Percentiles rank a stretch among this genome's conserved stretches.
Conservation (phyloP, 2,797 vertebrate species). For the Columba guinea region DNA sequence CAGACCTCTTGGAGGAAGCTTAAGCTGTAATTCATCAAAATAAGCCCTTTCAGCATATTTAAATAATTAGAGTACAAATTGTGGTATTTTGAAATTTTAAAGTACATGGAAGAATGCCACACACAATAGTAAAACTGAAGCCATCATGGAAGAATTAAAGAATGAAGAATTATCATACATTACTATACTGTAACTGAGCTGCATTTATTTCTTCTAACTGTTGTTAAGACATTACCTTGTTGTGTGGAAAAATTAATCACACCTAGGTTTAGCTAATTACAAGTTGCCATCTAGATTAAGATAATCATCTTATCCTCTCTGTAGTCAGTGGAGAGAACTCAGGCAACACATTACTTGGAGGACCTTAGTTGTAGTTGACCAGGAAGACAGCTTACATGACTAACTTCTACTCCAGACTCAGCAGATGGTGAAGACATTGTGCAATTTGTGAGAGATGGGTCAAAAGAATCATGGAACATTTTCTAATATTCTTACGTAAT, state of each 20-base stretch:
- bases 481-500: background rate
- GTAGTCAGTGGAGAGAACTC: background rate
- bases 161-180: background rate
- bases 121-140: background rate
- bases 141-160: background rate
- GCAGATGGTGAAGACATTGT: background rate
- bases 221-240: background rate
- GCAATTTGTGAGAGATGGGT: background rate
- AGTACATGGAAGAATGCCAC: background rate
- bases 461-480: background rate
- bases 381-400: background rate
- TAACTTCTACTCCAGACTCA: background rate
- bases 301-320: background rate
- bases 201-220: background rate
- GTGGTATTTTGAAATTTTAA: background rate
- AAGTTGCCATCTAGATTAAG: background rate
- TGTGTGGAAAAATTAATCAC: background rate
- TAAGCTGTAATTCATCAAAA: background rate
- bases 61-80: background rate
- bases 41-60: background rate
- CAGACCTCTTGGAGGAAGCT: background rate
- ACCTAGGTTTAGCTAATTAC: background rate
- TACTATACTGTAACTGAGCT: background rate
- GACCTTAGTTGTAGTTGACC: rapidly evolving
- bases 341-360: background rate